phyloP scores from a whole-genome alignment of 2,797 vertebrate species.

The Falco biarmicus region DNA sequence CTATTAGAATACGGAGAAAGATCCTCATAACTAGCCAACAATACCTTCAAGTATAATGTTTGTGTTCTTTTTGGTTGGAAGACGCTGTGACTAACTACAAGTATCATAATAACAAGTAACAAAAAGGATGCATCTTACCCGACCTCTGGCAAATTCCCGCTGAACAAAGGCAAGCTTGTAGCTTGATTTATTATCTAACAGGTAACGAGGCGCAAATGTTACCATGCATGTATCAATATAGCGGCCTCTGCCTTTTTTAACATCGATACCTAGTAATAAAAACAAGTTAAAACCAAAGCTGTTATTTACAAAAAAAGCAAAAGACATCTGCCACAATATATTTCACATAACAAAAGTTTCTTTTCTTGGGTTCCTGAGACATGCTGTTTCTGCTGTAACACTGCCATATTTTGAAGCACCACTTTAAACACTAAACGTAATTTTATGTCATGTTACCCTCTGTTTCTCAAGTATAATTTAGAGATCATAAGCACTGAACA shows the following conservation, averaged over 20 bases:
- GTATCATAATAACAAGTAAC: neutral
- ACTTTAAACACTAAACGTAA: neutral
- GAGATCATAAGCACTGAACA: neutral
- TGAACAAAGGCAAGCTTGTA: slow-evolving; percentile 96
- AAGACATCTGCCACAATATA: neutral
- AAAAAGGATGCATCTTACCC: slow-evolving; percentile 79
- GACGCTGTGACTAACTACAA: neutral
- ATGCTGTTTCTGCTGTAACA: neutral
- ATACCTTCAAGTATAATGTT: neutral
- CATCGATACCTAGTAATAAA: slow-evolving; percentile 88
- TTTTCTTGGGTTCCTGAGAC: neutral
- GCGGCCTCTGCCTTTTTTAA: slow-evolving; percentile 93
- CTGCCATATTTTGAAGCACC: neutral
- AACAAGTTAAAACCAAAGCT: neutral
- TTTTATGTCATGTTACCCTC: neutral
- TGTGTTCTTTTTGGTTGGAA: neutral
- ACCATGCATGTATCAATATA: slow-evolving; percentile 95
- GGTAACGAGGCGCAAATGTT: slow-evolving; percentile 94
- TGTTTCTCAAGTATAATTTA: neutral
- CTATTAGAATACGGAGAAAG: neutral
- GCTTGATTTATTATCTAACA: slow-evolving; percentile 92
- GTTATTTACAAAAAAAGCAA: neutral
- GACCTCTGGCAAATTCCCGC: slow-evolving; percentile 93
- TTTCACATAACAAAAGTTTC: neutral
- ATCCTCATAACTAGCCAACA: neutral